phyloP scores from a whole-genome alignment of 2,888 invertebrate species.

The Drosophila paucipuncta region DNA sequence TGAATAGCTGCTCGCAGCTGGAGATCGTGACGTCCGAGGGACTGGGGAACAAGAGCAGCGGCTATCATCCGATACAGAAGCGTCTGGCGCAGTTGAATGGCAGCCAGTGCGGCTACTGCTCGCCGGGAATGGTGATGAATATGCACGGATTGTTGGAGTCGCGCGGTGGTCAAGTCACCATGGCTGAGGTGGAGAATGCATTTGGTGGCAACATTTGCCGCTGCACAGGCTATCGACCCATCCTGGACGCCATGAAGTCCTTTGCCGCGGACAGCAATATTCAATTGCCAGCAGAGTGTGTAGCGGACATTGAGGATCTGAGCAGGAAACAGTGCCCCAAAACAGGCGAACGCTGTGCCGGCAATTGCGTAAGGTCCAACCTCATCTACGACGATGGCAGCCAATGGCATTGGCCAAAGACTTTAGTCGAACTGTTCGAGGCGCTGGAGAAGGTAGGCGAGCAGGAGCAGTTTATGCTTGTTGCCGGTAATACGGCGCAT shows the following conservation, averaged over 20 bases:
- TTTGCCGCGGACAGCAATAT: constrained; percentile 88
- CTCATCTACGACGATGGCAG: constrained; percentile 65
- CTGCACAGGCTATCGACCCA: constrained; percentile 92
- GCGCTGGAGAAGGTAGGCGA: constrained; percentile 80
- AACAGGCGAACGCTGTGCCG: constrained; percentile 82
- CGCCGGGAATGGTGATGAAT: constrained; percentile 92
- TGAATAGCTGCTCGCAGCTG: constrained; percentile 89
- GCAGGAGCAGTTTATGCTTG: constrained; percentile 87
- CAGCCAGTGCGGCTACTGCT: constrained; percentile 91
- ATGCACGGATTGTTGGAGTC: constrained; percentile 87
- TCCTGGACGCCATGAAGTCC: constrained; percentile 92
- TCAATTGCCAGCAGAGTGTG: constrained; percentile 84
- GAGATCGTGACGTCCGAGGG: constrained; percentile 91
- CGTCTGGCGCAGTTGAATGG: constrained; percentile 89
- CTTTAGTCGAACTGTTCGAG: constrained; percentile 64
- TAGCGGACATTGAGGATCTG: constrained; percentile 86
- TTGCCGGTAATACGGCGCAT: constrained; percentile 92
- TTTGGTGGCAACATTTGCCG: constrained; percentile 93
- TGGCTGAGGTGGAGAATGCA: constrained; percentile 90
- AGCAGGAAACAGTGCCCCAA: constrained; percentile 81
- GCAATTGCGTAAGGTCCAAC: constrained; percentile 67
- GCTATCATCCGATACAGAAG: constrained; percentile 90
- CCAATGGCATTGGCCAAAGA: constrained; percentile 81
- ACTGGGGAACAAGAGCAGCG: constrained; percentile 88
- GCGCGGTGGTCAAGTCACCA: constrained; percentile 86